Base-by-base conservation (phyloP, 2,888 invertebrate species). In the Stenolophus ochropezus region DNA sequence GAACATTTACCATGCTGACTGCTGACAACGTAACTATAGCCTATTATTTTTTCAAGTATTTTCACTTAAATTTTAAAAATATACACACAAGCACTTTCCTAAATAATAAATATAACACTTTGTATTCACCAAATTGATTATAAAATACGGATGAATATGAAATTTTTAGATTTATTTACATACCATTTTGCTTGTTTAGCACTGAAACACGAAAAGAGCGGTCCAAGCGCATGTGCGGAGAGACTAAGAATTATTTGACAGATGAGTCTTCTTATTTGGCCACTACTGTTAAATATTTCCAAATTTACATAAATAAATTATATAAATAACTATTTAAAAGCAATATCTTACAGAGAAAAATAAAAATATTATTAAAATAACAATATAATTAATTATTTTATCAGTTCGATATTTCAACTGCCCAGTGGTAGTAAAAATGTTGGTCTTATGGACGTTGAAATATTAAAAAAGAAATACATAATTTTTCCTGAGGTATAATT, bases 141-240 rank as follows among this genome's bases (percentile, higher is more conserved):
- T 49, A 18, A 27, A 16, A 51, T 11, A 58, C 21, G 11, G 85
- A 85, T 85, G 84, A 83, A 81, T 75, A 21, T 82, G 69, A 83
- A 83, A 85, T 84, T 83, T 79, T n/a, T 6, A 56, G 86, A 87
- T 86, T 85, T 85, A 84, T 85, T 85, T 84, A 87, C 88, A 73
- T 88, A 88, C 88, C 88, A 88, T 88, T 87, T 87, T 87, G 86
- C 84, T 83, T 84, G 82, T 69, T 82, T 74, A 86, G 85, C 83
- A 83, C 84, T 84, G 85, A 84, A 83, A 83, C 84, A 81, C 85
- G 85, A 87, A 87, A 87, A 86, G 86, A 85, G 82, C 85, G 73
- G 80, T 74, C 82, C 82, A 65, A 75, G 74, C 82, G 82, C 82
- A 58, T 71, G 75, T 23, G 76, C 80, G 77, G 49, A 4, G 4